Evolutionary conservation across 2,888 invertebrate species (phyloP).

Genomic region (Caenorhabditis angaria): DNA sequence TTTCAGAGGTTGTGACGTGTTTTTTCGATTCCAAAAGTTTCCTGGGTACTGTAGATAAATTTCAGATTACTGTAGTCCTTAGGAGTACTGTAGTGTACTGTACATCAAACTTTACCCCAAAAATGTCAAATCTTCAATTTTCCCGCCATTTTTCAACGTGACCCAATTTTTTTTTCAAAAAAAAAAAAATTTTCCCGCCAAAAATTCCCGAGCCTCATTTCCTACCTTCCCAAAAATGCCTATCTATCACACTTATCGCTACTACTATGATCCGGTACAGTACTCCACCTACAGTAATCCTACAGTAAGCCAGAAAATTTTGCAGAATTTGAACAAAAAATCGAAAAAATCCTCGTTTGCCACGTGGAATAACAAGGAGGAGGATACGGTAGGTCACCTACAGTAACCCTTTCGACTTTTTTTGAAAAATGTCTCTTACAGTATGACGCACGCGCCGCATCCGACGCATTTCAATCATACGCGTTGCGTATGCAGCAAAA

Average conservation of each 20-base stretch:
- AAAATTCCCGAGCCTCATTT: neutral
- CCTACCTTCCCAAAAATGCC: neutral
- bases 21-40: no score
- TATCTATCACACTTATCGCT: neutral
- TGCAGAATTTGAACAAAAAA: neutral
- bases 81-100: no score
- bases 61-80: no score
- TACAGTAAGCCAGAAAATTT: no score
- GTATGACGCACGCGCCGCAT: conserved; percentile 14
- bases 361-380: no score
- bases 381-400: neutral
- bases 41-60: no score
- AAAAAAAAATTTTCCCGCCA: no score
- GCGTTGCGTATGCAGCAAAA: conserved; percentile 16
- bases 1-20: no score
- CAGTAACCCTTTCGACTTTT: neutral
- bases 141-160: neutral
- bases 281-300: neutral
- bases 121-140: neutral
- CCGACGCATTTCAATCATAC: conserved; percentile 21
- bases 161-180: conserved; percentile 1
- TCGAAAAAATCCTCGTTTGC: neutral
- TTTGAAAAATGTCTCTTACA: no score
- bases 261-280: neutral
- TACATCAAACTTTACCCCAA: no score